Evolutionary conservation across 2,797 vertebrate genomes (phyloP).

Genomic region (Chaetophractus vellerosus): DNA sequence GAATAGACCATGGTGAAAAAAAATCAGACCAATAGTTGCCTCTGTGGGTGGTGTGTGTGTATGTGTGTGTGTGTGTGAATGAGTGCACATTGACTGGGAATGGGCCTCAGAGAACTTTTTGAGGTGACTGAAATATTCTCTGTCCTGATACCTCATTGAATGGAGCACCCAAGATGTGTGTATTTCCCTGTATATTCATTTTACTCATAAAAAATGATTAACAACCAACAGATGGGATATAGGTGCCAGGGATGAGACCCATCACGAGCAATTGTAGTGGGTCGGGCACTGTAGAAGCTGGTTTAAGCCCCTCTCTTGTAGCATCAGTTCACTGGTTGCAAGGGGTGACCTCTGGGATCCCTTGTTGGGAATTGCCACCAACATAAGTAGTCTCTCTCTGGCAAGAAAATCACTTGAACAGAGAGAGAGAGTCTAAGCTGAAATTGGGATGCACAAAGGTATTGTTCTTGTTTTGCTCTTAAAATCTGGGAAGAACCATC

Average conservation of each 20-base stretch:
- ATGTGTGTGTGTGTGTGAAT: background rate
- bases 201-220: conserved; percentile 2
- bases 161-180: background rate
- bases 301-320: background rate
- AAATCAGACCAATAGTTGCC: background rate
- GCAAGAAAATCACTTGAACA: conserved; percentile 47
- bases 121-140: background rate
- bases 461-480: conserved; percentile 63
- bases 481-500: conserved; percentile 55
- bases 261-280: background rate
- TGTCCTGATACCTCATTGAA: background rate
- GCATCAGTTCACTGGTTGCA: conserved; percentile 6
- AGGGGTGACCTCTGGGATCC: background rate
- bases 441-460: background rate
- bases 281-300: background rate
- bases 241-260: background rate
- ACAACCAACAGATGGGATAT: background rate
- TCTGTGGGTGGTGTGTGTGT: background rate
- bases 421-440: conserved; percentile 26
- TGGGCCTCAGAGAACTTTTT: background rate
- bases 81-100: background rate
- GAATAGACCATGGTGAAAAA: background rate
- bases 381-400: background rate
- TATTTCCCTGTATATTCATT: background rate
- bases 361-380: background rate